Base-by-base conservation (phyloP, 2,888 invertebrate genomes). In the Clitarchus hookeri region DNA sequence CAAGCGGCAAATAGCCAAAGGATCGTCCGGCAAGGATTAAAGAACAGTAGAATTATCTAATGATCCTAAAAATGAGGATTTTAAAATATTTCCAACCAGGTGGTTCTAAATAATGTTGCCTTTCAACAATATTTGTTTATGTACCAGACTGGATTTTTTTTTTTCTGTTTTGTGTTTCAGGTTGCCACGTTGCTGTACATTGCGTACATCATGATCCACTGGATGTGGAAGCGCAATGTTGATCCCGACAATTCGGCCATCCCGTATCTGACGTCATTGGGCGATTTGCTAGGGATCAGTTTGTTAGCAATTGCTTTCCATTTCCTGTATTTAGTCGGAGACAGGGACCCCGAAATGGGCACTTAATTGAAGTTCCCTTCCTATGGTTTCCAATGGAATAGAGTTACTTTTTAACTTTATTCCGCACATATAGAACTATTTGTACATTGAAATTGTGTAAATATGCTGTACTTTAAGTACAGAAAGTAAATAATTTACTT, bases 161-260 rank as follows among this genome's bases (percentile, higher is more conserved):
- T 36, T 36, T 36, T 36, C 36, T 36, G 36, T 36, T 36, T 36
- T 65, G 23, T 65, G 65, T 84, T 89, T 12, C 88, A 92, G 91
- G 93, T 94, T 86, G 92, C 92, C 1, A 90, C 94, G n/a, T 91
- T 95, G 48, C 91, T 95, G 86, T 94, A 94, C 90, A 91, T 94
- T 83, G 94, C 94, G 84, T 93, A 93, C 89, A 94, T 93, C 91
- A 92, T 95, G 92, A 94, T 95, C 53, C 93, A 94, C 89, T 93
- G 92, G 91, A 93, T 94, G 92, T 95, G 95, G 95, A 91, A 92
- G 86, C 90, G 92, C 19, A 93, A 93, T 85, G 93, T 94, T 85
- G 96, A 96, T 91, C 96, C 96, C 4, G 96, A 96, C 91, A 96
- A 95, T 90, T 95, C 95, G 83, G 95, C 96, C 88, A 96, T 96